A percentile compares a stretch with the other conserved stretches of the same genome.
These are phyloP conservation scores for Xiphophorus couchianus DNA, from an alignment of 2,113 vertebrate genomes.

Conservation along the genomic window DNA sequence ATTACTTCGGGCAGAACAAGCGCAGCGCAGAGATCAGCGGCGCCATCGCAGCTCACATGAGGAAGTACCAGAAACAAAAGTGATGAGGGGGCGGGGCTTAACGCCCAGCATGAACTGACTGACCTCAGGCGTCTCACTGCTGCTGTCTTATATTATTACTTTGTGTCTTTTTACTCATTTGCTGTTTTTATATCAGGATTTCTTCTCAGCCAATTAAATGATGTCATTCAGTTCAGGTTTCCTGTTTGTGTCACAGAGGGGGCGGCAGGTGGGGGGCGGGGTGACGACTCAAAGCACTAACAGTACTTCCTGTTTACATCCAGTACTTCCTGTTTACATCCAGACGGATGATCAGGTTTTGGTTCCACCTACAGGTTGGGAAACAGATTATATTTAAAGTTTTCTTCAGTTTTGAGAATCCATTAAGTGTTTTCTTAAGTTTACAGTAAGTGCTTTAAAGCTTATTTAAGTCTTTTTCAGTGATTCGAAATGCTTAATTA, in stretches of 20 bases:
- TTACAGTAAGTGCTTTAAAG: neutral
- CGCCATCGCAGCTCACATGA: conserved; percentile 89
- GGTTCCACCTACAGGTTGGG: neutral
- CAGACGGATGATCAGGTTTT: no score
- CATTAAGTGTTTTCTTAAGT: no score
- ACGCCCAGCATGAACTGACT: neutral
- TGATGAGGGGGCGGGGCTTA: conserved; percentile 17
- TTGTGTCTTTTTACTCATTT: neutral
- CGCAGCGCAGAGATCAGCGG: conserved; percentile 83
- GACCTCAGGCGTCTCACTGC: neutral
- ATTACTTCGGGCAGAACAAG: conserved; percentile 97
- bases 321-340: neutral
- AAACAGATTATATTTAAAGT: neutral
- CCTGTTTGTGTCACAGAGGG: no score
- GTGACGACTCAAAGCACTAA: neutral
- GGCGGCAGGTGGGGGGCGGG: no score
- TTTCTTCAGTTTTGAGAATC: no score
- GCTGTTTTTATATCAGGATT: neutral
- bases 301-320: neutral
- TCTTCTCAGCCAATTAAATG: neutral
- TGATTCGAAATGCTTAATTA: neutral
- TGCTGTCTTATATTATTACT: neutral
- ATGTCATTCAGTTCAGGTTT: neutral
- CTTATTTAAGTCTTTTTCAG: neutral
- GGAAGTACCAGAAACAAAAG: conserved; percentile 77